Evolutionary conservation across 2,797 vertebrate species (phyloP), one percentile per base, ranked within the genome.

Genomic region (Chelon labrosus): DNA sequence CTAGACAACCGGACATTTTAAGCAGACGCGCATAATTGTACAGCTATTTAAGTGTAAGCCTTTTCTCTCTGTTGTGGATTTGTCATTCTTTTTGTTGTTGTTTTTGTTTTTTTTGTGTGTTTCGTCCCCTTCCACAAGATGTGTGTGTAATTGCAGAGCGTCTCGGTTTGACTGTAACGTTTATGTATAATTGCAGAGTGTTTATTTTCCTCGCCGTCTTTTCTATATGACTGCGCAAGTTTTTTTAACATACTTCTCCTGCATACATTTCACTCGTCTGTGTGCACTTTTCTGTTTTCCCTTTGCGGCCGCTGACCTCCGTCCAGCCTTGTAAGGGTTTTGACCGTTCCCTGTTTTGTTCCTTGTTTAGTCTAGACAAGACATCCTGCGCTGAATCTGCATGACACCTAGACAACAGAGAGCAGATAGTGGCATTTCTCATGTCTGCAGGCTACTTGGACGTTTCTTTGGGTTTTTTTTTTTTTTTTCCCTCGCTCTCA

Each of bases 361-460:
- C 84, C 74, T 49, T 89, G 91, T 92, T 94, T 92, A 91, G 93
- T 94, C 92, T 95, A 92, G 93, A 91, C 90, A 79, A 5, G 81
- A 91, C 90, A 92, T 95, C 91, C 93, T 93, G 91, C 70, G 73
- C 85, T 88, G 89, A 31, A 90, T 91, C 86, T 90, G 88, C 91
- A 87, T 91, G 85, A 88, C 91, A 89, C 81, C 80, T 89, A 93
- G 92, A 92, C 90, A 85, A 85, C 86, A 89, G 85, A 89, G 84
- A 71, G 82, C 73, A 91, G 91, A 94, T 91, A 92, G 90, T 89
- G 85, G 85, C 88, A 88, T 93, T 91, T 93, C 85, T 89, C 82
- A 84, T 92, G 90, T 92, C 91, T 92, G 88, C 86, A 90, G 87
- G 91, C 93, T 88, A 85, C 90, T 87, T 83, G 72, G 80, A 85